A percentile compares a stretch with the other conserved stretches of the same genome.
phyloP scores from a whole-genome alignment of 2,113 vertebrate species.

The Nestor notabilis region DNA sequence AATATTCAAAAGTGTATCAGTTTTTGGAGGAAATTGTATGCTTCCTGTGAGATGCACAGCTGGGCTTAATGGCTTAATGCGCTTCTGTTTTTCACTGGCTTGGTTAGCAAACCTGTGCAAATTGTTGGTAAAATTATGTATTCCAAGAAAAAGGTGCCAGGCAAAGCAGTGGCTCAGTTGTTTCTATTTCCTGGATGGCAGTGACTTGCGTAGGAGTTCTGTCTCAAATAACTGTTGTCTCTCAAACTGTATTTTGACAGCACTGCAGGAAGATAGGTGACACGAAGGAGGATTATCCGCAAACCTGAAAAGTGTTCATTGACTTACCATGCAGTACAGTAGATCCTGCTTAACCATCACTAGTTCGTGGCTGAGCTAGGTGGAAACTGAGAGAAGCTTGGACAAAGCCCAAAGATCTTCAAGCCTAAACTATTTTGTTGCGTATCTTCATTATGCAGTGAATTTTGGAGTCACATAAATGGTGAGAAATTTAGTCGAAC shows the following conservation, averaged over 20 bases:
- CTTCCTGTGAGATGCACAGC: background rate
- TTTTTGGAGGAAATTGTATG: background rate
- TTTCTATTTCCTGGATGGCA: background rate
- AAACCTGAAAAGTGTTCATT: background rate
- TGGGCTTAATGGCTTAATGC: background rate
- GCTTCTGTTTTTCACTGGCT: background rate
- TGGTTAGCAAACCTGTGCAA: background rate
- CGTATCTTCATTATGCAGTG: fast-evolving
- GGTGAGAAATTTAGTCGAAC: background rate
- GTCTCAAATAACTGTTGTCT: background rate
- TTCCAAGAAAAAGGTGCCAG: background rate
- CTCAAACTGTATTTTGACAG: background rate
- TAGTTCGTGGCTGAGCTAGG: background rate
- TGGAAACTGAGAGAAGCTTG: background rate
- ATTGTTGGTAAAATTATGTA: background rate
- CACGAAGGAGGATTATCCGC: background rate
- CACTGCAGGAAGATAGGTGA: background rate
- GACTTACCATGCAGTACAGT: background rate
- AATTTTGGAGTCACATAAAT: background rate
- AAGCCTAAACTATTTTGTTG: background rate
- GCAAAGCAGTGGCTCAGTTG: background rate
- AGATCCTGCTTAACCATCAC: background rate
- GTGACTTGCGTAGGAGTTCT: background rate
- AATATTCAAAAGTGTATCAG: background rate
- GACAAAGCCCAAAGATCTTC: background rate